Base-by-base conservation (phyloP, 1,140 invertebrate species). In the Agrilus planipennis region DNA sequence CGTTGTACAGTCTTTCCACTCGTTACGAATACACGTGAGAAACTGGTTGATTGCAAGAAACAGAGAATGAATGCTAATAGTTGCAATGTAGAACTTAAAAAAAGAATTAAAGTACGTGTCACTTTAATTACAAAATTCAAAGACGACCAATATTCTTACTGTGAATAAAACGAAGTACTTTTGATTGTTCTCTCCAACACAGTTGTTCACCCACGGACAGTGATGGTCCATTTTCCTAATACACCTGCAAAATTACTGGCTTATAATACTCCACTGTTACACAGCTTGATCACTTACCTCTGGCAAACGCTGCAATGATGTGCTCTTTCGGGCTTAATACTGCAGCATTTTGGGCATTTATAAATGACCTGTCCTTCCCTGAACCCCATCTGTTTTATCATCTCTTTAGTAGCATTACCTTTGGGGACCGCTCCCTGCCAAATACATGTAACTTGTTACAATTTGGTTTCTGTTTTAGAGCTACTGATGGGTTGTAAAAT, bases 151-250 rank as follows among this genome's bases (percentile, higher is more conserved):
- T 30, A 12, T 17, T 6, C 81, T 81, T 72, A 97, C 93, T 37
- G 94, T 98, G 69, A 99, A 99, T 34, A 98, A 70, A 47, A 99
- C 92, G 75, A 99, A 99, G 69, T 87, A 98, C 67, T 98, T 98
- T 72, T 99, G 96, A 75, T 99, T 99, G 58, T 89, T 92, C 69
- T 98, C 93, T 4, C 95, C 96, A 4, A 99, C 93, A 70, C 96
- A 99, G 64, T 99, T 99, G 60, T 99, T 99, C 0, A 99, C 88
- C 89, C 90, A 96, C 1, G 91, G 92, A 68, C 93, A 98, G 62
- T 98, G 95, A 65, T 99, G 95, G 64, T 99, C 95, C 95, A 99
- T 99, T 72, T 97, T 97, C 42, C 85, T 72, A 47, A 98, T 93
- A 62, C 93, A 97, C 51, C 81, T 73, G 42, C 23, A 59, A 55